phyloP scores from a whole-genome alignment of 1,140 invertebrate species.

The Phthorimaea operculella region DNA sequence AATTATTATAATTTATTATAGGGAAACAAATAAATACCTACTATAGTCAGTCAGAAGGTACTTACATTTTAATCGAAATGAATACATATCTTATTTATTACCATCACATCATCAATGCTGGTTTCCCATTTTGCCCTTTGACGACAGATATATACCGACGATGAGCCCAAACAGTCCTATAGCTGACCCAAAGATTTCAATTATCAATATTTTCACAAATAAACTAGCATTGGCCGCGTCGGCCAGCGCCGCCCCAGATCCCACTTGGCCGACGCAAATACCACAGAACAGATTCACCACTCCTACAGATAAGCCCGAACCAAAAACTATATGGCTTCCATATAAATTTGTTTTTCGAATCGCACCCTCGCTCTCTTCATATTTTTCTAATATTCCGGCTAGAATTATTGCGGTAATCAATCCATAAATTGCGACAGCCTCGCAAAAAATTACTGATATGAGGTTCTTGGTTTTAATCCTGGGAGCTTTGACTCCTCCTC shows the following conservation, averaged over 20 bases:
- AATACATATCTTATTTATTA: no score
- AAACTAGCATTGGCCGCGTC: conserved; percentile 91
- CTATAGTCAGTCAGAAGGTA: no score
- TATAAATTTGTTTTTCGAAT: neutral
- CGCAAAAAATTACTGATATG: conserved; percentile 95
- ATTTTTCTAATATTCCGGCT: neutral
- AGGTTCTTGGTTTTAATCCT: neutral
- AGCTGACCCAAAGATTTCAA: conserved; percentile 95
- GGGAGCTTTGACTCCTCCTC: neutral
- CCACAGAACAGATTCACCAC: conserved; percentile 92
- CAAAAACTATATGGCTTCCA: conserved; percentile 70
- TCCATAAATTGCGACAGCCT: conserved; percentile 96
- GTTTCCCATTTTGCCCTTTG: neutral
- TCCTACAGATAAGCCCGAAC: conserved; percentile 88
- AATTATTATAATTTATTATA: no score
- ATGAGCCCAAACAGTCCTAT: conserved; percentile 72
- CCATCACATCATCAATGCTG: no score
- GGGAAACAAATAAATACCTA: no score
- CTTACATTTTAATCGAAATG: no score
- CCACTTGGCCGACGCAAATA: conserved; percentile 91
- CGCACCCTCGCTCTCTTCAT: neutral
- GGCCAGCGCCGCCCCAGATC: conserved; percentile 91
- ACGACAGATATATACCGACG: neutral
- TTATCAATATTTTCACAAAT: conserved; percentile 94
- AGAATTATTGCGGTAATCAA: conserved; percentile 92